Base-by-base conservation (phyloP, 1,140 invertebrate genomes). In the Drosophila ironensis region DNA sequence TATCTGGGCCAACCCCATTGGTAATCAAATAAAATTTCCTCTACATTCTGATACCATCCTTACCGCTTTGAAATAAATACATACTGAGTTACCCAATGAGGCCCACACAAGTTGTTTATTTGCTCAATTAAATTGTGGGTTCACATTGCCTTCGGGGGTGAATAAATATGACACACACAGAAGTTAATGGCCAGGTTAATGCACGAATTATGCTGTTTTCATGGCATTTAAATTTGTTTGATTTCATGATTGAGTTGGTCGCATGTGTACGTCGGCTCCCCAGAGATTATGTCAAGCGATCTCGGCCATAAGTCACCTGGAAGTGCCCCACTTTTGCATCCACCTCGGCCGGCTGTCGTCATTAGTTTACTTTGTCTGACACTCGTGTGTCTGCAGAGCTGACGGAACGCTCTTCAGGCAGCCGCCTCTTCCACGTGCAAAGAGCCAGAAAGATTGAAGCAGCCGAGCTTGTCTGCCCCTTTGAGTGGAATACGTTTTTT, bases 81-180 rank as follows among this genome's bases (percentile, higher is more conserved):
- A n/a, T n/a, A n/a, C n/a, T n/a, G n/a, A n/a, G n/a, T n/a, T n/a
- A n/a, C n/a, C n/a, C n/a, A n/a, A n/a, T 50, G 30, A 56, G 48
- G 11, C 44, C 28, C 30, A 20, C 7, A 22, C n/a, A n/a, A 1
- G 48, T 35, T 51, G 71, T 27, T 64, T 71, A 67, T 75, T 75
- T 75, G 40, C 40, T 47, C 42, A 56, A 38, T 24, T 50, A 77
- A 77, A 63, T 47, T 59, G 51, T 61, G 42, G 76, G 76, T 72
- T 37, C 30, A 33, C 47, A 19, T 7, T n/a, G n/a, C 24, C 16
- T 4, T 1, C 7, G 17, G 17, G 16, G 11, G 2, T 25, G 1
- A 22, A 14, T 9, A 25, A 57, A 25, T 25, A 12, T 16, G 2
- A 0, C 17, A 11, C 3, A 14, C 8, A 40, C 16, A 4, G 2